These are phyloP conservation scores for Saccostrea cuccullata DNA, from an alignment of 1,140 invertebrate species.

Conservation along the genomic window DNA sequence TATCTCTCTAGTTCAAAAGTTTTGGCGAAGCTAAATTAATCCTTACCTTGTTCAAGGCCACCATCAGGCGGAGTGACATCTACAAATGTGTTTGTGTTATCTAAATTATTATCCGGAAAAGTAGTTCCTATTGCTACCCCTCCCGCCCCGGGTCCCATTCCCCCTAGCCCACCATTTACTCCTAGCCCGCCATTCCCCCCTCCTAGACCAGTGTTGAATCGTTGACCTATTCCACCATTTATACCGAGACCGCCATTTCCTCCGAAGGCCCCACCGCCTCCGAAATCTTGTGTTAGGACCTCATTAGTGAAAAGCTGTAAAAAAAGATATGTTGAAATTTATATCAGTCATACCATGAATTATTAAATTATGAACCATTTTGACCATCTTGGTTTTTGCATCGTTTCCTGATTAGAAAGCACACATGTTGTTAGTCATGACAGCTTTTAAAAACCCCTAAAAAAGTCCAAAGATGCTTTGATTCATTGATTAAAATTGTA, in stretches of 20 bases:
- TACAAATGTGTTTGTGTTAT: neutral
- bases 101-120: neutral
- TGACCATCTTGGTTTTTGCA: no score
- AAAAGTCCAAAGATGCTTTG: no score
- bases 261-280: neutral
- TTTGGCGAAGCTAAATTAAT: neutral
- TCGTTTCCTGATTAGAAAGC: no score
- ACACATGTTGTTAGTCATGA: no score
- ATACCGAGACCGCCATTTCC: neutral
- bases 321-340: no score
- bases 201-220: neutral
- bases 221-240: neutral
- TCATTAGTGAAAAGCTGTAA: neutral
- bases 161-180: neutral
- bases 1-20: no score
- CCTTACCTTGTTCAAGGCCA: neutral
- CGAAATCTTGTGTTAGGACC: constrained; percentile 7
- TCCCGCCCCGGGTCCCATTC: neutral
- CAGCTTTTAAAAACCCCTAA: no score
- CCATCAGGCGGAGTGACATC: neutral
- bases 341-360: no score
- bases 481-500: no score
- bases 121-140: constrained; percentile 2
- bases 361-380: no score
- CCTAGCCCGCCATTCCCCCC: neutral